Base-by-base conservation (phyloP, 2,888 invertebrate genomes). In the Plagiodera versicolora region DNA sequence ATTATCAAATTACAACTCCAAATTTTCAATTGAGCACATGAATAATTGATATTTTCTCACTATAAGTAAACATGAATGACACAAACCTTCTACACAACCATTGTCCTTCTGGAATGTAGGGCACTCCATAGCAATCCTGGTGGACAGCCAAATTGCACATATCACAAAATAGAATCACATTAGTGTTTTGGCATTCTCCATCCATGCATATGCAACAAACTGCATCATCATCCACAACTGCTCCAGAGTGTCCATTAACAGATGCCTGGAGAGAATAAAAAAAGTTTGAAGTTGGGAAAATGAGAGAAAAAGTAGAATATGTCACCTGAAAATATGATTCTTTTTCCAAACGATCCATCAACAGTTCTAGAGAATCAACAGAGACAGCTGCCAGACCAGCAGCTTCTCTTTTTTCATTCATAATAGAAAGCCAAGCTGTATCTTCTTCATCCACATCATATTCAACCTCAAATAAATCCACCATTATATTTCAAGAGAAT, bases 101-200 rank as follows among this genome's bases (percentile, higher is more conserved):
- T 79, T 98, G 97, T 0, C 98, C 80, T 70, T 81, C 80, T 0
- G 81, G 81, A 57, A 81, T 81, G 64, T 81, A 81, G 1, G 80
- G 81, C 16, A 97, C 96, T 54, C 98, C 98, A 81, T 98, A 98
- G 77, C 98, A 98, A 80, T 98, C 97, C 82, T 98, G 99, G 81
- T 99, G 99, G 11, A 99, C 98, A 20, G 99, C 97, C 67, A 99
- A 83, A 81, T 99, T 98, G 81, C 99, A 99, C 96, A 98, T 97
- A 83, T 99, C 99, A 83, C 99, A 99, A 82, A 99, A 99, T 53
- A 99, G 84, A 70, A 99, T 99, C 48, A 97, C 98, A 80, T 99
- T 99, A 54, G 95, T 95, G 80, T 98, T 98, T 80, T 98, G 95
- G 79, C 98, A 98, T 79, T 98, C 98, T 1, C 98, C 98, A 74